Conservation (phyloP, 2,888 invertebrate species). For the Cryptocheilus praepositus region DNA sequence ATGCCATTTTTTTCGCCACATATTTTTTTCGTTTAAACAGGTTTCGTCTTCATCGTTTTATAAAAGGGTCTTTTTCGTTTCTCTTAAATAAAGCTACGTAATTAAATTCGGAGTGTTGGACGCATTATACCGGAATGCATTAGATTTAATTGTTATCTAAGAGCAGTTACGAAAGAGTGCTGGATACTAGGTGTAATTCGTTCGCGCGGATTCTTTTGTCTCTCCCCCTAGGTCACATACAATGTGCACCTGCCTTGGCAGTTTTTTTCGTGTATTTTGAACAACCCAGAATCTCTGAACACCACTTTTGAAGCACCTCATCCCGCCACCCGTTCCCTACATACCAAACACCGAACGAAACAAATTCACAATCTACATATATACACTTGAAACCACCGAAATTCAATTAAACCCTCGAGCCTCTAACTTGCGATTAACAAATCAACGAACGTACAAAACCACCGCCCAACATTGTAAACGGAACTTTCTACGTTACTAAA, state of each 20-base stretch:
- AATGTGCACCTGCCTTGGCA: slow-evolving; percentile 55
- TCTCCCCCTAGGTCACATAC: slow-evolving; percentile 35
- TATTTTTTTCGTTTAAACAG: slow-evolving; percentile 29
- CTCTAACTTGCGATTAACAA: too few species aligned
- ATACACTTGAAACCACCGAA: too few species aligned
- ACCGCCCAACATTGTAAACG: too few species aligned
- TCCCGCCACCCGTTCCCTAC: too few species aligned
- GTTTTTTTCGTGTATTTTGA: slow-evolving; percentile 45
- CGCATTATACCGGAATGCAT: slow-evolving; percentile 68
- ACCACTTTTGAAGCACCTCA: too few species aligned
- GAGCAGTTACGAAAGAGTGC: slow-evolving; percentile 64
- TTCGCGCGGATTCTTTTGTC: slow-evolving; percentile 24
- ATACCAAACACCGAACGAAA: too few species aligned
- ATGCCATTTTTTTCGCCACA: slow-evolving; percentile 37
- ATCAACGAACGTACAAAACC: too few species aligned
- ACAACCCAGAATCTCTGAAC: slow-evolving; percentile 22
- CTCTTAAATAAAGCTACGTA: slow-evolving; percentile 58
- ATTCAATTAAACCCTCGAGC: too few species aligned
- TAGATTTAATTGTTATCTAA: slow-evolving; percentile 57
- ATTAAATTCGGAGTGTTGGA: slow-evolving; percentile 71
- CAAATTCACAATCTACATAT: too few species aligned
- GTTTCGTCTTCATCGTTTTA: slow-evolving; percentile 38
- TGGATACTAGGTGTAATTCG: slow-evolving; percentile 55
- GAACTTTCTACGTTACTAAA: too few species aligned
- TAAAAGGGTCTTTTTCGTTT: slow-evolving; percentile 44